phyloP scores from a whole-genome alignment of 2,888 invertebrate genomes.

The Thereva unica region DNA sequence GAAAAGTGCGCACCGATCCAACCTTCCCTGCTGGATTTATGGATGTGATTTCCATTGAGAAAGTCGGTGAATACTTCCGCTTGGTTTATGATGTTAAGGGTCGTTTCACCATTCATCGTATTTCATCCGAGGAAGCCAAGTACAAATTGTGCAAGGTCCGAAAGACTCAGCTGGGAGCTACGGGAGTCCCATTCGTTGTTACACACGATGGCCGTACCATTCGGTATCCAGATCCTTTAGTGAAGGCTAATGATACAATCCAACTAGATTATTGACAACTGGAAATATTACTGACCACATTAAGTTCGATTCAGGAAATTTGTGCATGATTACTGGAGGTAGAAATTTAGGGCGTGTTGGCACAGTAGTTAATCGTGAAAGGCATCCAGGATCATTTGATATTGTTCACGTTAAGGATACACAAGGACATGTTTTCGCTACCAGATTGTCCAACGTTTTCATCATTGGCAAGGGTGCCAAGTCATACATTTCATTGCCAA shows the following conservation, averaged over 20 bases:
- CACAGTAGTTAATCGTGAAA: conserved; percentile 93
- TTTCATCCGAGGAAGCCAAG: conserved; percentile 97
- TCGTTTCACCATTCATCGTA: conserved; percentile 95
- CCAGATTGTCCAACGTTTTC: conserved; percentile 95
- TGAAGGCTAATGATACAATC: conserved; percentile 96
- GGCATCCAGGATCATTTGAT: conserved; percentile 99
- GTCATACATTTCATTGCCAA: conserved; percentile 95
- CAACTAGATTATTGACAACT: conserved; percentile 91
- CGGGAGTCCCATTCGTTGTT: conserved; percentile 91
- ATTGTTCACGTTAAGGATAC: conserved; percentile 98
- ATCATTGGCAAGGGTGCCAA: conserved; percentile 98
- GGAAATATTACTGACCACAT: conserved; percentile 97
- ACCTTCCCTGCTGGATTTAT: conserved; percentile 98
- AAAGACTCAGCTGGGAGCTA: conserved; percentile 86
- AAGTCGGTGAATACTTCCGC: conserved; percentile 96
- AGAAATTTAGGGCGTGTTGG: conserved; percentile 99
- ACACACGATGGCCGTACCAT: conserved; percentile 98
- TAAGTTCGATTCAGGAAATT: conserved; percentile 96
- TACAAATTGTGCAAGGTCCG: conserved; percentile 98
- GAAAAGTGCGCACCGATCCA: conserved; percentile 95
- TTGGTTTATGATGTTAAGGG: conserved; percentile 99
- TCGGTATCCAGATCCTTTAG: conserved; percentile 96
- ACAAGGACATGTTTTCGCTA: conserved; percentile 96
- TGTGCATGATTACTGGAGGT: conserved; percentile 99
- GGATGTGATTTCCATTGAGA: conserved; percentile 99